Evolutionary conservation across 92 coral and sea anemone genomes (phyloP).

Genomic region (Siderastrea radians): DNA sequence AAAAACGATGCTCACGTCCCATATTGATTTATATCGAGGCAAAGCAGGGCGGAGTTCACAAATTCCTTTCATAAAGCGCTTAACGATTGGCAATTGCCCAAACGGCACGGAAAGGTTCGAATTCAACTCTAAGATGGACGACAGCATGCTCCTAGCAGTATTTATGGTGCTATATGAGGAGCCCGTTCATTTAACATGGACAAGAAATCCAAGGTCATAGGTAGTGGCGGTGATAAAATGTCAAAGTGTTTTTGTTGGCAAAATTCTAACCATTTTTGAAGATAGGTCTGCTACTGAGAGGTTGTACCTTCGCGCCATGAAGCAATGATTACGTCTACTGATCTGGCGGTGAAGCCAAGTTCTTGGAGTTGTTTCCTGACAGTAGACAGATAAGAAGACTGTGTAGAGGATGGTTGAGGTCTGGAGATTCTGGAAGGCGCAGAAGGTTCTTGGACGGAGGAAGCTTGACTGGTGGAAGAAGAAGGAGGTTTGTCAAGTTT

Average conservation of each 20-base stretch:
- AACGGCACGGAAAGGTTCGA: constrained; percentile 25
- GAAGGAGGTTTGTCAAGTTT: constrained; percentile 29
- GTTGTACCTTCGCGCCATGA: constrained; percentile 35
- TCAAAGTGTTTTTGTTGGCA: constrained; percentile 9
- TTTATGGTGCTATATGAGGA: no score
- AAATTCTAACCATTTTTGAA: constrained; percentile 28
- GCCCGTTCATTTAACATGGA: no score
- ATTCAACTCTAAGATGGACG: no score
- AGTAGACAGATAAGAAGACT: constrained; percentile 42
- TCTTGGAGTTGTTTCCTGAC: constrained; percentile 43
- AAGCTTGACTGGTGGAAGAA: constrained; percentile 39
- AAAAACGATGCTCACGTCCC: constrained; percentile 46
- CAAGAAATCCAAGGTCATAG: no score
- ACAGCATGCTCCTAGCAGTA: no score
- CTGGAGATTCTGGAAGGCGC: constrained; percentile 56
- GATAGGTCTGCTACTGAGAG: no score
- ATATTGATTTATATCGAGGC: constrained; percentile 46
- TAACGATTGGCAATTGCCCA: constrained; percentile 64
- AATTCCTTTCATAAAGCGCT: constrained; percentile 65
- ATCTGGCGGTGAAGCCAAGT: constrained; percentile 23
- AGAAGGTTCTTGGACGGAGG: constrained; percentile 58
- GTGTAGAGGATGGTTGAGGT: constrained; percentile 53
- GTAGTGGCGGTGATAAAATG: neutral
- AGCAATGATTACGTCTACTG: constrained; percentile 28
- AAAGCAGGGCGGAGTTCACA: constrained; percentile 44